phyloP scores from a whole-genome alignment of 2,797 vertebrate species.

The Hyperoplus lanceolatus region DNA sequence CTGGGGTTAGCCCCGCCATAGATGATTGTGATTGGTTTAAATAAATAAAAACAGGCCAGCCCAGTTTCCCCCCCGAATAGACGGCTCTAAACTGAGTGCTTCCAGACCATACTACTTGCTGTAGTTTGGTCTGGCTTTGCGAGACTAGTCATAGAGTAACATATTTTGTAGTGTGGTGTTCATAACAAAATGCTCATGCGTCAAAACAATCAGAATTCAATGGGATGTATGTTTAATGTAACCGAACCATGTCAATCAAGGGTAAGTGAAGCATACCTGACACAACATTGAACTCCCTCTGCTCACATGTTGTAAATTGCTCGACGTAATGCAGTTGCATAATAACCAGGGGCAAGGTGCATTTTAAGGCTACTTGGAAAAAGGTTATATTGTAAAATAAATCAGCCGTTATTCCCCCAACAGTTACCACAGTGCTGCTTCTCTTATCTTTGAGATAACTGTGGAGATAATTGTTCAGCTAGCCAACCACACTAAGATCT shows the following conservation, averaged over 20 bases:
- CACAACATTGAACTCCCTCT: constrained; percentile 20
- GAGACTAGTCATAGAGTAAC: not conserved
- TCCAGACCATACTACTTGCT: no score
- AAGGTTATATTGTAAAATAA: constrained; percentile 39
- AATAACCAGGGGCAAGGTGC: constrained; percentile 9
- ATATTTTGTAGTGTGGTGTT: not conserved
- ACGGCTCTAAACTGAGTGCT: no score
- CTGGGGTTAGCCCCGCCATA: no score
- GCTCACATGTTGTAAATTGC: constrained; percentile 17
- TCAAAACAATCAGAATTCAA: not conserved
- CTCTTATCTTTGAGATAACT: not conserved
- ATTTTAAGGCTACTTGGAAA: constrained; percentile 22
- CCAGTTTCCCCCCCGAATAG: no score
- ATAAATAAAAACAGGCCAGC: no score
- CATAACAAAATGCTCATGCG: not conserved
- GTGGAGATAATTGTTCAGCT: not conserved
- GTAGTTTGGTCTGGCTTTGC: no score
- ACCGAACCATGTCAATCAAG: constrained; percentile 14
- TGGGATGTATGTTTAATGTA: not conserved
- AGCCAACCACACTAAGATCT: not conserved
- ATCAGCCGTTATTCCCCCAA: constrained; percentile 29
- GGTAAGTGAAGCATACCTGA: not conserved
- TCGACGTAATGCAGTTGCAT: constrained; percentile 5
- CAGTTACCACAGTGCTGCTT: not conserved
- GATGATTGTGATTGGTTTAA: no score